Evolutionary conservation across 2,888 invertebrate species (phyloP).

Genomic region (Eudasyphora cyanicolor): DNA sequence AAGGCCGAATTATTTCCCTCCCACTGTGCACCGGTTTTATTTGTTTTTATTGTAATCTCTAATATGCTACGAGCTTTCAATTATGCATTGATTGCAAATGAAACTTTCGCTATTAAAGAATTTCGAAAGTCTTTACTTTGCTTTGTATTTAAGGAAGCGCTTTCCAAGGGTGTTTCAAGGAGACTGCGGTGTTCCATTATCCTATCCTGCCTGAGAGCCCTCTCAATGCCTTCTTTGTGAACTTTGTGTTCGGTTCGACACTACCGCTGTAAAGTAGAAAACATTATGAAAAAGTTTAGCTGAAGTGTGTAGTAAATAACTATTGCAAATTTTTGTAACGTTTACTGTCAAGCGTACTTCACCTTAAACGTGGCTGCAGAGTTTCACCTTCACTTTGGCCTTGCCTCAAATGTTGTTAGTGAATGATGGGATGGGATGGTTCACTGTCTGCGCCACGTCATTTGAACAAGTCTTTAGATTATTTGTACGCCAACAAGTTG

Average conservation of each 20-base stretch:
- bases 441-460: conserved; percentile 7
- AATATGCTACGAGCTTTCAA: conserved; percentile 8
- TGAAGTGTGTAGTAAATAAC: conserved; percentile 14
- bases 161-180: no score
- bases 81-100: conserved; percentile 13
- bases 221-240: not conserved
- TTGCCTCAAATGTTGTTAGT: conserved; percentile 22
- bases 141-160: no score
- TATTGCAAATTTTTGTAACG: conserved; percentile 37
- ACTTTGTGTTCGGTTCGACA: not conserved
- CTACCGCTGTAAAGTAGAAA: not conserved
- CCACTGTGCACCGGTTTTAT: not conserved
- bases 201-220: not conserved
- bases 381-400: not conserved
- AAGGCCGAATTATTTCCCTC: no score
- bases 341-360: conserved; percentile 52
- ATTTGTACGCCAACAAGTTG: conserved; percentile 6
- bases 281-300: conserved; percentile 8
- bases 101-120: conserved; percentile 1
- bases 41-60: not conserved
- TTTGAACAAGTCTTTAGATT: not conserved
- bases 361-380: not conserved
- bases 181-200: not conserved
- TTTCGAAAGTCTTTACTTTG: no score
- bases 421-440: not conserved